Conservation (phyloP, 1,140 invertebrate genomes). For the Trypoxylus dichotomus region DNA sequence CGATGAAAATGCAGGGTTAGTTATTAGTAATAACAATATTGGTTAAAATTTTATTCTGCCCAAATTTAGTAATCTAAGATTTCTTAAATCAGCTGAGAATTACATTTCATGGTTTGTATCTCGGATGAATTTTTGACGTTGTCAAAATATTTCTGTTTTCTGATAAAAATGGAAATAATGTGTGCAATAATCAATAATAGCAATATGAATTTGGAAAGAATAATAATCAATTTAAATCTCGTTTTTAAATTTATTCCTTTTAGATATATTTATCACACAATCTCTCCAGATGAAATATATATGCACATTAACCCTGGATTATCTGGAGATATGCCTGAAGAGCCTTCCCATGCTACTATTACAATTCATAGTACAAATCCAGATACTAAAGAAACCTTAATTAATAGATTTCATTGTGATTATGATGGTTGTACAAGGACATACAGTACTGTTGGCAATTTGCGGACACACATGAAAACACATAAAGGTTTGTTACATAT, state of each 20-base stretch:
- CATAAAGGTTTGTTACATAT: conserved; percentile 75
- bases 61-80: conserved; percentile 37
- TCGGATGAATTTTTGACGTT: conserved; percentile 5
- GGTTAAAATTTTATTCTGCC: conserved; percentile 30
- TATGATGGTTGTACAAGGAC: conserved; percentile 86
- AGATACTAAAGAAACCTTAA: conserved; percentile 65
- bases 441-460: conserved; percentile 92
- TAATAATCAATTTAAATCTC: no score
- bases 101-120: conserved; percentile 28
- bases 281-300: conserved; percentile 69
- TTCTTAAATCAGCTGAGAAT: conserved; percentile 23
- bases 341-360: conserved; percentile 66
- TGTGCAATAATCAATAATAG: no score
- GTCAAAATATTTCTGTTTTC: conserved; percentile 26
- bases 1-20: conserved; percentile 42
- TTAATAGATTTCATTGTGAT: conserved; percentile 81
- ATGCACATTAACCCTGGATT: conserved; percentile 68
- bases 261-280: conserved; percentile 70
- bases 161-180: background rate
- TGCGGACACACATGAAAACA: conserved; percentile 94
- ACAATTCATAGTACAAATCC: conserved; percentile 68
- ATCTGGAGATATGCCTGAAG: conserved; percentile 61
- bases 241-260: conserved; percentile 32
- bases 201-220: no score
- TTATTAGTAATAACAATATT: conserved; percentile 12